These are phyloP conservation scores for Pteronura brasiliensis DNA, from an alignment of 2,113 vertebrate genomes.

Conservation along the genomic window DNA sequence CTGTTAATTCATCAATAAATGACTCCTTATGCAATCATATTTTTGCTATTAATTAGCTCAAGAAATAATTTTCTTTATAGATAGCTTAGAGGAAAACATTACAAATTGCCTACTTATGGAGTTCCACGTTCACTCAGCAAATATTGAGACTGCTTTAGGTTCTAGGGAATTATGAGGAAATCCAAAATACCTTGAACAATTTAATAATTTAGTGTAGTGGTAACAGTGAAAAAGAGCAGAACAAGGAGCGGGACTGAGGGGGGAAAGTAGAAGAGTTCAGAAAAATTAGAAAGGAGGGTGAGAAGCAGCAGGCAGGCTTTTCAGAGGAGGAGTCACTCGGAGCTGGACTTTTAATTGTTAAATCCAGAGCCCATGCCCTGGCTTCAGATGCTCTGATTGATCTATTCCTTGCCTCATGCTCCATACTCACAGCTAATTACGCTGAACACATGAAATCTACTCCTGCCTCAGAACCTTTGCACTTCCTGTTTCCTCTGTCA, in stretches of 20 bases:
- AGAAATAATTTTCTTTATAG: constrained; percentile 9
- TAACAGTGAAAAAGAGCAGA: not conserved
- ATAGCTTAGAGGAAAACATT: not conserved
- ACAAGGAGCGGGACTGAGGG: not conserved
- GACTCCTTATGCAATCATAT: not conserved
- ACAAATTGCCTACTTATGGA: not conserved
- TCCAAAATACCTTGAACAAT: not conserved
- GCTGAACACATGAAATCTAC: not conserved
- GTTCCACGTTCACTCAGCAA: constrained; percentile 16
- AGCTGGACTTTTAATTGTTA: not conserved
- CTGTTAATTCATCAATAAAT: constrained; percentile 22
- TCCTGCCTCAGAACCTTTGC: not conserved
- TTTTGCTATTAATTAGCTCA: constrained; percentile 48
- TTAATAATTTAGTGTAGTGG: not conserved
- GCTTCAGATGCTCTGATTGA: not conserved
- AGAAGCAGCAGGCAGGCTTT: not conserved
- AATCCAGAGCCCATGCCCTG: not conserved
- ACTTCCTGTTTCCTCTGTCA: not conserved
- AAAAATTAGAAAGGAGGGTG: not conserved
- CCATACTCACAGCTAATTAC: not conserved
- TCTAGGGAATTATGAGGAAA: not conserved
- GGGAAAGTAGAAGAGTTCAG: not conserved
- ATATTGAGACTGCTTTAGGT: not conserved
- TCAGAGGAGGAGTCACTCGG: not conserved
- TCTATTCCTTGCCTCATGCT: not conserved